phyloP scores from a whole-genome alignment of 1,140 invertebrate genomes.

The Antheraea pernyi region DNA sequence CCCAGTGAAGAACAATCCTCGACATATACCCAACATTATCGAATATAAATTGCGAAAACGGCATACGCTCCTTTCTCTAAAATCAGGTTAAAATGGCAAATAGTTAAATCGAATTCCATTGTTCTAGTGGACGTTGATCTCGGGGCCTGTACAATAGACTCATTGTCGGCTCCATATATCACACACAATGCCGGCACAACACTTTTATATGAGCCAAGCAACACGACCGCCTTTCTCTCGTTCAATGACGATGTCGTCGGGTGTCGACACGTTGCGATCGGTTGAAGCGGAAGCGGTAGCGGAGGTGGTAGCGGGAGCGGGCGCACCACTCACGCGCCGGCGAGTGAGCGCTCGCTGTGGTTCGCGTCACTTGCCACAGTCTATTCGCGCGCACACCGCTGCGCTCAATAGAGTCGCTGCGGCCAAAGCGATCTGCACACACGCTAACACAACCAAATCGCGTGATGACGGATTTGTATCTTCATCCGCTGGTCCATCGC shows the following conservation, averaged over 20 bases:
- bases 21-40: neutral
- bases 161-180: neutral
- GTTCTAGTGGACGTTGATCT: neutral
- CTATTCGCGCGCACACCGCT: slow-evolving; percentile 56
- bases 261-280: slow-evolving; percentile 29
- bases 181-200: neutral
- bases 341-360: slow-evolving; percentile 54
- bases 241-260: slow-evolving; percentile 41
- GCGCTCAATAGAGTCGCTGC: slow-evolving; percentile 57
- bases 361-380: slow-evolving; percentile 57
- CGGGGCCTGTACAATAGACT: neutral
- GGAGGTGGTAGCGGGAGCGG: slow-evolving; percentile 36
- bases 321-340: slow-evolving; percentile 59
- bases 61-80: neutral
- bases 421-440: slow-evolving; percentile 61
- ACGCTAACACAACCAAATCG: slow-evolving; percentile 65
- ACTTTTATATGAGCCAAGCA: slow-evolving; percentile 57
- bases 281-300: slow-evolving; percentile 32
- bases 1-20: neutral
- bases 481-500: slow-evolving; percentile 43
- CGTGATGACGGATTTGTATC: slow-evolving; percentile 57
- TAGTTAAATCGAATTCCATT: neutral
- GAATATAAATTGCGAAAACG: neutral
- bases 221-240: slow-evolving; percentile 57
- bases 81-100: neutral